Conservation (phyloP, 2,797 vertebrate genomes). For the Leptodactylus fallax region DNA sequence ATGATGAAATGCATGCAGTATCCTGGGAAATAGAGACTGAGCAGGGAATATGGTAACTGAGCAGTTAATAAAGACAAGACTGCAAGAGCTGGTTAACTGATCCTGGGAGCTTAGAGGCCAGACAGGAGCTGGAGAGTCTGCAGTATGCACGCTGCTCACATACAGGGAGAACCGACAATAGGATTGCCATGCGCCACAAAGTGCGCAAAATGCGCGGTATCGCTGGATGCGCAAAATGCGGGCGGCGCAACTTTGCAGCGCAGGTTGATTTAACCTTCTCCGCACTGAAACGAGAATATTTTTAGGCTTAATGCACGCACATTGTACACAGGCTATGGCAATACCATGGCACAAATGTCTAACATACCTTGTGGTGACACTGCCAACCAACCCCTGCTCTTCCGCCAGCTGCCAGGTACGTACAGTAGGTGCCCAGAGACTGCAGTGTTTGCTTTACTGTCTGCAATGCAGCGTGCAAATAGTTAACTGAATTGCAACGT, state of each 20-base stretch:
- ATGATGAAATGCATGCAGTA: neutral
- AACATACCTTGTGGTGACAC: neutral
- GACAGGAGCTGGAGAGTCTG: neutral
- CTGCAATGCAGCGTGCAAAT: neutral
- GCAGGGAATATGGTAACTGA: neutral
- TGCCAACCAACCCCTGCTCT: neutral
- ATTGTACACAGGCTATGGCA: neutral
- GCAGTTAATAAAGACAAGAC: slow-evolving; percentile 12
- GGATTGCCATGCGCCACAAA: neutral
- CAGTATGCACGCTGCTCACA: neutral
- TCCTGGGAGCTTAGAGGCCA: slow-evolving; percentile 29
- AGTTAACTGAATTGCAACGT: neutral
- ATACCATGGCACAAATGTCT: too few species aligned
- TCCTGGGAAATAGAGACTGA: neutral
- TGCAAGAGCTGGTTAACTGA: neutral
- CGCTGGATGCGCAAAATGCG: too few species aligned
- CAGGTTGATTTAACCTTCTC: too few species aligned
- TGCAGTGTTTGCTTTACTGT: neutral
- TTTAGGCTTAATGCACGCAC: neutral
- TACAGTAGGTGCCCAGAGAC: neutral
- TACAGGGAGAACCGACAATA: neutral
- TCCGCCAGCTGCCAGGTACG: too few species aligned
- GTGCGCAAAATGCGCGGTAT: neutral
- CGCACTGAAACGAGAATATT: too few species aligned
- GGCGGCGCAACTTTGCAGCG: neutral